Evolutionary conservation across 2,888 invertebrate species (phyloP), one percentile per base, ranked within the genome.

Genomic region (Eupithecia abbreviata): DNA sequence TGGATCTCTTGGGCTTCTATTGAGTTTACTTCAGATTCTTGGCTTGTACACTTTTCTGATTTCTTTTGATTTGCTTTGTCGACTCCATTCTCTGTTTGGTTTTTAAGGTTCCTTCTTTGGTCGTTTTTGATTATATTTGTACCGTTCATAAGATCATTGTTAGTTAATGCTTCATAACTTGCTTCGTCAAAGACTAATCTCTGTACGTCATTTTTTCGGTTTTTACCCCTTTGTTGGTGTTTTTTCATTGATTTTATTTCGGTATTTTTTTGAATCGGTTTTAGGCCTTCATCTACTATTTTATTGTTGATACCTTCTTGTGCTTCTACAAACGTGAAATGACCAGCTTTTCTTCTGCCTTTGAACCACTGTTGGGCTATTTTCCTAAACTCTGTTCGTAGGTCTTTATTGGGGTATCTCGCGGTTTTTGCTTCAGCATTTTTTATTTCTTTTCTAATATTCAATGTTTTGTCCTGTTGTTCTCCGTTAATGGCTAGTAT

Each of bases 1-100:
- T 69, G 62, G 62, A 62, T 62, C 12, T 62, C 62, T 62, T 30
- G 30, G 30, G 62, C 62, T 62, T 62, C 69, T 4, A n/a, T 30
- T 5, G 45, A 69, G 47, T 18, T 47, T 13, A 43, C 9, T n/a
- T 68, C 67, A 0, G 42, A 62, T 18, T 62, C 62, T 12, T 62
- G 62, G 2, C 62, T 62, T 30, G 62, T 62, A 62, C 62, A 62
- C 30, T 62, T 10, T 62, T 62, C 62, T 2, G 1, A 10, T 62
- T 18, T 58, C 55, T 9, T 58, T 55, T 58, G 58, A 10, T 58
- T 18, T 10, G 12, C 30, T 30, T 62, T 62, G 30, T 30, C 6
- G 30, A 7, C 62, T 62, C 30, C 62, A 4, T 58, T 30, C 12
- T 4, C 30, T 30, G 1, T 30, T 62, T 55, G 55, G 51, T 51